Percentiles rank a stretch among this genome's conserved stretches.
Evolutionary conservation across 1,140 invertebrate species (phyloP).

Genomic region (Apis laboriosa): DNA sequence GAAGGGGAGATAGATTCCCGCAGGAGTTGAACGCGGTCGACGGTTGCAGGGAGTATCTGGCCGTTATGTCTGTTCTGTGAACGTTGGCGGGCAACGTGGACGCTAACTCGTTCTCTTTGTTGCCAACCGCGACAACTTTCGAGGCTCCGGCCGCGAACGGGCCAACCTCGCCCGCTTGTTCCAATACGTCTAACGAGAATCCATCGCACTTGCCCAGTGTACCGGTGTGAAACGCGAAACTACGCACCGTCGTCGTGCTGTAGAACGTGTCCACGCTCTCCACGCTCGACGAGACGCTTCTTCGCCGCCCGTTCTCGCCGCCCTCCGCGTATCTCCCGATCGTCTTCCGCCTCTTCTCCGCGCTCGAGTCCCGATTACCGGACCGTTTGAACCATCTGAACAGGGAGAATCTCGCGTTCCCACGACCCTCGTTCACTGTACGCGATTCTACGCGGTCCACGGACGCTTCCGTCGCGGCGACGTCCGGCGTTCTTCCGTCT

Average conservation of each 20-base stretch:
- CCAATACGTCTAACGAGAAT: slow-evolving; percentile 64
- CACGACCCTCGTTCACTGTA: slow-evolving; percentile 37
- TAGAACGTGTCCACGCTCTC: slow-evolving; percentile 83
- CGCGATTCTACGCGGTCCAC: slow-evolving; percentile 24
- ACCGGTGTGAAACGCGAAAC: slow-evolving; percentile 85
- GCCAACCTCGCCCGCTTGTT: slow-evolving; percentile 79
- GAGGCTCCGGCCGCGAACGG: slow-evolving; percentile 83
- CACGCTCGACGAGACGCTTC: slow-evolving; percentile 76
- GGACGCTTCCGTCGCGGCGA: slow-evolving; percentile 61
- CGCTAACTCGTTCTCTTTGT: slow-evolving; percentile 56
- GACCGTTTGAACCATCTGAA: slow-evolving; percentile 76
- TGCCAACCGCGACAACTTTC: slow-evolving; percentile 66
- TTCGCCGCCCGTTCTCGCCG: slow-evolving; percentile 31
- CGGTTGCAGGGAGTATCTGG: slow-evolving; percentile 76
- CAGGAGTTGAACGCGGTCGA: slow-evolving; percentile 80
- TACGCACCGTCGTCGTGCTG: slow-evolving; percentile 86
- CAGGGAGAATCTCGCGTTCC: slow-evolving; percentile 70
- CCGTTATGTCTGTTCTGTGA: slow-evolving; percentile 64
- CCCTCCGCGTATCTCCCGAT: neutral
- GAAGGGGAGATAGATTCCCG: slow-evolving; percentile 78
- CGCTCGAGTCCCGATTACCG: slow-evolving; percentile 43
- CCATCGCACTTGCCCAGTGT: slow-evolving; percentile 60
- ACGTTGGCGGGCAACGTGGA: slow-evolving; percentile 68
- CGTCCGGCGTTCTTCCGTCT: slow-evolving; percentile 48
- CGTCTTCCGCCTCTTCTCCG: slow-evolving; percentile 56